Base-by-base conservation (phyloP, 30 jellyfish, hydroid and myxozoan genomes). In the Turritopsis rubra region DNA sequence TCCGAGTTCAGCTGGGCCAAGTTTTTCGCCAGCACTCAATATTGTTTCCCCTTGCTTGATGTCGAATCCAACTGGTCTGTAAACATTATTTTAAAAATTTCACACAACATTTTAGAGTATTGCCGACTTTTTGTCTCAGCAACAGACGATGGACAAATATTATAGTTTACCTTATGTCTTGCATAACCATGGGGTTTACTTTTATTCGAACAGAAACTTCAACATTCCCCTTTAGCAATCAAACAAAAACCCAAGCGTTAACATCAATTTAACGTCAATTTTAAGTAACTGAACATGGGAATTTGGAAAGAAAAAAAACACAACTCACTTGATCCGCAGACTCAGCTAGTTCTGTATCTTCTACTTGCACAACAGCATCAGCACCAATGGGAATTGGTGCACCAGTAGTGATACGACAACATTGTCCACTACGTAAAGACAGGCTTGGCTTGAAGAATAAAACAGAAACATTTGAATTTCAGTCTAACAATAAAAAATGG, bases 381-480 rank as follows among this genome's bases (percentile, higher is more conserved):
- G 99, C 99, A 0, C 99, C 99, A 8, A 81, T 89, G 18, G 99
- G 99, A 21, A 93, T 17, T 5, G 99, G 99, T 17, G 99, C 99
- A n/a, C 99, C 99, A 22, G 99, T 93, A 18, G 96, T 89, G 24
- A 93, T 93, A 27, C 99, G 88, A 80, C 94, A 65, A 52, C 93
- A 86, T 16, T 80, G 41, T 20, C 99, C 99, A 65, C 87, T 79
- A 21, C 81, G 65, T 60, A 89, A 29, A 28, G 87, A 60, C 71
- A 65, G 91, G 28, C 84, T 72, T 27, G 91, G 90, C 91, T 86
- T 52, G 77, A 73, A 70, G 16, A 31, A 73, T 52, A 1, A 79
- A 84, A 28, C 52, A 24, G 1, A 74, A 74, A 1, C 60, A 0
- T 1, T 29, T 7, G 19, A 9, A 19, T 1, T 68, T n/a, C 19